phyloP scores from a whole-genome alignment of 2,113 vertebrate species.

The Condylura cristata region DNA sequence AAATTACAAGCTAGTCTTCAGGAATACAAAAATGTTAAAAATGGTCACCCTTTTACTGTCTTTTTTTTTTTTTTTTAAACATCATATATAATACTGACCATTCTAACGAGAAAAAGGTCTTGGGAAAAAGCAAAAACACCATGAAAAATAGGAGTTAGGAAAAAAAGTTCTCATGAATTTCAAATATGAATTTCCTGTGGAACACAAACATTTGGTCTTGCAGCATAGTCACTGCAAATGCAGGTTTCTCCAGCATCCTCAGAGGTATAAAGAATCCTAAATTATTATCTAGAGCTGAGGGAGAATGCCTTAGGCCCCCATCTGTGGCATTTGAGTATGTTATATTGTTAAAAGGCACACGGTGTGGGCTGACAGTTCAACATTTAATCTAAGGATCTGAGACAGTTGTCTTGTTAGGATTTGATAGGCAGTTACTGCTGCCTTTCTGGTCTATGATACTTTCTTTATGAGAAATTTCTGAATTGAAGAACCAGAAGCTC shows the following conservation, averaged over 20 bases:
- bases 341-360: neutral
- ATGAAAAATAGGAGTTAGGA: too few species aligned
- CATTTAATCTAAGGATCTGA: neutral
- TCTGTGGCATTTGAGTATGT: neutral
- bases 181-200: neutral
- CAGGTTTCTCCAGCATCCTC: neutral
- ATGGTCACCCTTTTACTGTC: too few species aligned
- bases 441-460: neutral
- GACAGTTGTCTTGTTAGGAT: neutral
- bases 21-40: too few species aligned
- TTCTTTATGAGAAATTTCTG: conserved; percentile 30
- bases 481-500: conserved; percentile 31
- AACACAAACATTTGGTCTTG: neutral
- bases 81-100: too few species aligned
- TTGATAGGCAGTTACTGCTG: neutral
- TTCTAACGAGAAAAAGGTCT: too few species aligned
- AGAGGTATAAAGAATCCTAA: neutral
- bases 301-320: neutral
- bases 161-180: too few species aligned
- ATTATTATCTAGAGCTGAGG: neutral
- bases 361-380: neutral
- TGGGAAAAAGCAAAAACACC: too few species aligned
- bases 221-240: neutral
- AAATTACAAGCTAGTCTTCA: too few species aligned
- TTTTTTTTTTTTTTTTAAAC: too few species aligned